Evolutionary conservation across 1,140 invertebrate species (phyloP).

Genomic region (Calliopsis andreniformis): DNA sequence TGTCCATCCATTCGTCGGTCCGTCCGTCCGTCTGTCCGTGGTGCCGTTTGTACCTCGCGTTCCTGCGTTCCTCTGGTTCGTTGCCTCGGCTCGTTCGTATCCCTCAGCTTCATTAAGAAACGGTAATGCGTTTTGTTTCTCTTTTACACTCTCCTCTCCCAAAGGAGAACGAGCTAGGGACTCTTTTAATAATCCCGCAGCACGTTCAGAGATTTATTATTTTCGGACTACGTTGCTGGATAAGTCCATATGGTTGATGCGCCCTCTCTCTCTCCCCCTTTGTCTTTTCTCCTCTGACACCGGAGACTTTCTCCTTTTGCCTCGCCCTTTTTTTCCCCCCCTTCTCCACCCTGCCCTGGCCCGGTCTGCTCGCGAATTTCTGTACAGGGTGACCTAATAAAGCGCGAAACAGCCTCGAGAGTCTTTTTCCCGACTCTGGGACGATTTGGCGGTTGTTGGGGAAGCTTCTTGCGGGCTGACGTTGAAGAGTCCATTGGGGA

Average conservation of each 20-base stretch:
- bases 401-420: not conserved
- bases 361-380: constrained; percentile 59
- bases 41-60: constrained; percentile 44
- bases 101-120: constrained; percentile 81
- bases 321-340: constrained; percentile 13
- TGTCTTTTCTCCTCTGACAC: constrained; percentile 6
- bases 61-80: constrained; percentile 60
- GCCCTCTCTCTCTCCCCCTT: constrained; percentile 27
- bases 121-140: constrained; percentile 81
- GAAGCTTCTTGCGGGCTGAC: no score
- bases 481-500: not conserved
- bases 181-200: constrained; percentile 80
- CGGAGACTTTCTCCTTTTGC: constrained; percentile 12
- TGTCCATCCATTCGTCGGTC: constrained; percentile 48
- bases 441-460: not conserved
- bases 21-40: constrained; percentile 37
- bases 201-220: constrained; percentile 81
- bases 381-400: constrained; percentile 61
- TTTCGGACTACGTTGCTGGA: constrained; percentile 78
- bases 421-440: not conserved
- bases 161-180: constrained; percentile 69
- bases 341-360: constrained; percentile 17
- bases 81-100: constrained; percentile 69
- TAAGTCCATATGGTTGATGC: constrained; percentile 74
- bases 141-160: constrained; percentile 66